Base-by-base conservation (phyloP, 1,140 invertebrate species). In the Elymnias hypermnestra region DNA sequence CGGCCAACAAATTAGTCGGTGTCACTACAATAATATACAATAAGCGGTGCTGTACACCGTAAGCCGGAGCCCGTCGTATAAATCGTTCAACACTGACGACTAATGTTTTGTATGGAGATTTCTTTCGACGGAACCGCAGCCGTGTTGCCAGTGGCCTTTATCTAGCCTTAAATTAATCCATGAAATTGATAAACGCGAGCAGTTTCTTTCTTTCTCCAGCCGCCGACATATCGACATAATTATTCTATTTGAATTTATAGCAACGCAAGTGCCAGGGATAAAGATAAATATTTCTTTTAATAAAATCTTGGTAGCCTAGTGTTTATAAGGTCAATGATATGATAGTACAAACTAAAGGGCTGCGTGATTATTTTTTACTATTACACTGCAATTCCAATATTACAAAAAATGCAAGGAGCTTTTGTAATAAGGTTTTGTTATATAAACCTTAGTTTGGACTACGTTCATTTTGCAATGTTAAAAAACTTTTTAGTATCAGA, bases 31-130 rank as follows among this genome's bases (percentile, higher is more conserved):
- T 84, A 84, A 84, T 83, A 84, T 84, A 84, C 81, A 84, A 77
- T 75, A 74, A 82, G 70, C 67, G 72, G 58, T 64, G 57, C 56
- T 60, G 63, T 60, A 65, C 62, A 67, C 49, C 59, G 53, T 63
- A 63, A 54, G 50, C 60, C 53, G 48, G 45, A 51, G 51, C 50
- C 60, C 72, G 72, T 79, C 81, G 67, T 69, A 84, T 84, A 84
- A 84, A 85, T 85, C 82, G 63, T 52, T 85, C 82, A 85, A 73
- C 78, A 79, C 63, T 47, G 42, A 43, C 51, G 66, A 82, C 70
- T 84, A 77, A 85, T 83, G 82, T 85, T 84, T 83, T 85, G 78
- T 85, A 85, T 85, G 74, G 82, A 85, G 82, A 76, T 83, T 85
- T 85, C 82, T 85, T 85, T 85, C 82, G 73, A 72, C 82, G 72